These are phyloP conservation scores for Linyphia triangularis DNA, from an alignment of 2,888 invertebrate genomes.

Conservation along the genomic window DNA sequence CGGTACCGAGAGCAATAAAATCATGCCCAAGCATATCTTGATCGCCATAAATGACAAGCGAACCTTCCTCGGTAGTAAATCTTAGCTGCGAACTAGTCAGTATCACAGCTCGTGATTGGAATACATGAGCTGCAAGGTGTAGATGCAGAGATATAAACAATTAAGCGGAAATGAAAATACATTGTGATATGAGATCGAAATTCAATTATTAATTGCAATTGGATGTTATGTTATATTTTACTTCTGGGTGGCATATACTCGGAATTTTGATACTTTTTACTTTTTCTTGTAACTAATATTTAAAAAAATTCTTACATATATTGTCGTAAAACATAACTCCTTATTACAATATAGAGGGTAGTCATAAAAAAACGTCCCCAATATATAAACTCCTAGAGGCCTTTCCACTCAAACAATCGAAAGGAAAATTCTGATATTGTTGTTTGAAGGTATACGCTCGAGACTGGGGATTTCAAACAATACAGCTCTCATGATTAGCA, in stretches of 20 bases:
- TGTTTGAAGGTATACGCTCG: too few species aligned
- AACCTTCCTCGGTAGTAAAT: slow-evolving; percentile 19
- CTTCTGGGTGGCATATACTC: background rate
- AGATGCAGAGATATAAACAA: slow-evolving; percentile 3
- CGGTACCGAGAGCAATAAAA: background rate
- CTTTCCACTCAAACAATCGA: too few species aligned
- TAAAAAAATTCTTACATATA: too few species aligned
- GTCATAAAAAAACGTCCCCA: too few species aligned
- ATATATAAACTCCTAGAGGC: too few species aligned
- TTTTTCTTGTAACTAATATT: too few species aligned
- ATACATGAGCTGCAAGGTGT: background rate
- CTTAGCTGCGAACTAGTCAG: slow-evolving; percentile 15
- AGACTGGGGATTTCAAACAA: too few species aligned
- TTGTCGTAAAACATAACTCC: too few species aligned
- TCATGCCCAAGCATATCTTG: background rate
- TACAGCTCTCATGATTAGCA: too few species aligned
- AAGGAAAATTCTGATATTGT: too few species aligned
- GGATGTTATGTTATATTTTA: slow-evolving; percentile 6
- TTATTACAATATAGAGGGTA: too few species aligned
- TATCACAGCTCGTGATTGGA: slow-evolving; percentile 14
- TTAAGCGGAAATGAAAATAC: slow-evolving; percentile 30
- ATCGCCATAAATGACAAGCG: slow-evolving; percentile 45
- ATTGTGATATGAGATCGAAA: background rate
- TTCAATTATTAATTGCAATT: slow-evolving; percentile 11
- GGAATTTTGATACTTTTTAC: too few species aligned